Evolutionary conservation across 2,113 vertebrate species (phyloP), one percentile per base, ranked within the genome.

Genomic region (Pterocles orientalis): DNA sequence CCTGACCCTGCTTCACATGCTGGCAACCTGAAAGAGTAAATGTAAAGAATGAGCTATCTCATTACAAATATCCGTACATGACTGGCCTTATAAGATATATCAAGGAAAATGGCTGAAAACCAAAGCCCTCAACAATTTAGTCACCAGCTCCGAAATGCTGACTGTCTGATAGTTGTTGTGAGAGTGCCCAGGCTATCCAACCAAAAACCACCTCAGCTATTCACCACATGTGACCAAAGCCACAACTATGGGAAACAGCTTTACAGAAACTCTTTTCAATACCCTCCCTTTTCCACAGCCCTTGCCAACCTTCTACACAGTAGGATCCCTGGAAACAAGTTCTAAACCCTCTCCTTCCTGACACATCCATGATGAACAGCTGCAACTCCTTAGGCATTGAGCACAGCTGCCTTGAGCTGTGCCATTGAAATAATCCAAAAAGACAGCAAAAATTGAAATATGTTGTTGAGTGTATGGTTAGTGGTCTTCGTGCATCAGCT

Each of bases 231-330:
- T 94, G 94, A 95, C 91, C 79, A 86, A 95, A 96, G 82, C 95
- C 97, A 97, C 94, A 98, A 81, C 81, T 94, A 95, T 92, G 94
- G 81, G 80, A 97, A 97, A 95, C 81, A 94, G 85, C 86, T 97
- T 96, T 94, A 91, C 54, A 94, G 78, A 96, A 93, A 82, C 96
- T 95, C 72, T 97, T 97, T 94, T 95, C 76, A 90, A 65, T 88
- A 90, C 86, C 91, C 93, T 94, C 66, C 39, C 72, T 95, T 98
- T 97, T 98, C 97, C 96, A 97, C 50, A 94, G 82, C 57, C 93
- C 73, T 95, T 98, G 97, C 97, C 97, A 97, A 90, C 93, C 90
- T 97, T 97, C 91, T 95, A 93, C 94, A 94, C 97, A 98, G 98
- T 97, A 97, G 96, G 96, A 97, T 57, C 95, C 92, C 58, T 96